Conservation (phyloP, 2,888 invertebrate species). For the Sicus ferrugineus region DNA sequence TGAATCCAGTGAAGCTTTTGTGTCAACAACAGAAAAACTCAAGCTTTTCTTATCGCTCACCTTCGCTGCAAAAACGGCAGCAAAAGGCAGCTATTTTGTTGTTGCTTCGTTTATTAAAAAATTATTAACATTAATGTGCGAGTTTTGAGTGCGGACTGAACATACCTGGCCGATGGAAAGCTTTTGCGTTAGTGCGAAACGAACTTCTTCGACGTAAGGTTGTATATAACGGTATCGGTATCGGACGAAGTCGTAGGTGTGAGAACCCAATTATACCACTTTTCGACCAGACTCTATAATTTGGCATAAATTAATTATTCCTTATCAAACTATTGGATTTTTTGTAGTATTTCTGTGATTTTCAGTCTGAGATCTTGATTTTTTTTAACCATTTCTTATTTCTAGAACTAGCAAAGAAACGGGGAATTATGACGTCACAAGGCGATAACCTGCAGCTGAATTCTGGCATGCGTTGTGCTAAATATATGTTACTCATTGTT, state of each 20-base stretch:
- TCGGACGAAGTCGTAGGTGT: not conserved
- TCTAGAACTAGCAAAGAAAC: not conserved
- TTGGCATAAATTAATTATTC: too few species aligned
- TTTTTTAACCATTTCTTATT: not conserved
- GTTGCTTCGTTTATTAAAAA: not conserved
- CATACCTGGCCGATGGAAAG: not conserved
- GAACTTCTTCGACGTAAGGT: conserved; percentile 28
- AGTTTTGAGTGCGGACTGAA: not conserved
- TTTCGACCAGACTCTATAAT: too few species aligned
- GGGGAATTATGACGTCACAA: conserved; percentile 40
- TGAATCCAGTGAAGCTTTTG: conserved; percentile 20
- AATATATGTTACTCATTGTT: conserved; percentile 78
- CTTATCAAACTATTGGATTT: too few species aligned
- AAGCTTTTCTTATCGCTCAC: conserved; percentile 7
- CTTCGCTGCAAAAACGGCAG: conserved; percentile 15
- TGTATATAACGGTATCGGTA: not conserved
- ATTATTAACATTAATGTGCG: conserved; percentile 17
- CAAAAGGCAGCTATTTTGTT: not conserved
- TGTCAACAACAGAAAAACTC: conserved; percentile 18
- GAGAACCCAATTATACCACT: too few species aligned
- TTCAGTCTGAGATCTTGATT: not conserved
- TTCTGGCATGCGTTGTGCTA: conserved; percentile 77
- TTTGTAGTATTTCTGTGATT: not conserved
- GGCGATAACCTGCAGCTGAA: conserved; percentile 64
- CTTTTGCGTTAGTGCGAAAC: conserved; percentile 16